Evolutionary conservation across 2,113 vertebrate genomes (phyloP).

Genomic region (Proteles cristata): DNA sequence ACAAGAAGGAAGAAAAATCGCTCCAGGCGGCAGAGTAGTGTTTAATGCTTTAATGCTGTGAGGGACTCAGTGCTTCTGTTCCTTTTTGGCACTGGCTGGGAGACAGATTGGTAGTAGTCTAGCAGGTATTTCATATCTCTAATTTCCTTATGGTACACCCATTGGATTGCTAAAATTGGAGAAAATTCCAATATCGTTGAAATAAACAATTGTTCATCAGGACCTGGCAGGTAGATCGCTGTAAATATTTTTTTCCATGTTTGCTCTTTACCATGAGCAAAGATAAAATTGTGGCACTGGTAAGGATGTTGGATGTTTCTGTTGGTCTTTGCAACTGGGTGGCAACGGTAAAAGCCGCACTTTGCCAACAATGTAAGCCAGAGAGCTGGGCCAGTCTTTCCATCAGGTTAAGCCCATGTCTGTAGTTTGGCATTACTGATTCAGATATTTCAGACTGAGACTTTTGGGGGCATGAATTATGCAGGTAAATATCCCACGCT

Average conservation of each 20-base stretch:
- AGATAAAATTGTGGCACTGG: neutral
- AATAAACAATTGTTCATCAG: slow-evolving; percentile 47
- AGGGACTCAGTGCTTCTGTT: slow-evolving; percentile 45
- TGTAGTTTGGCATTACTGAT: slow-evolving; percentile 21
- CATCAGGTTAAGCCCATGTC: slow-evolving; percentile 29
- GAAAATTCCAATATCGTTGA: slow-evolving; percentile 46
- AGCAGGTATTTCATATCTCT: slow-evolving; percentile 69
- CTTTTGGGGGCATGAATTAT: slow-evolving; percentile 5
- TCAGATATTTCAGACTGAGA: slow-evolving; percentile 43
- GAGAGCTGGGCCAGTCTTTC: slow-evolving; percentile 2
- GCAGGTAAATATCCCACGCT: neutral
- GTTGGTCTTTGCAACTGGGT: slow-evolving; percentile 10
- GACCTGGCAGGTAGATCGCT: neutral
- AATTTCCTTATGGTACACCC: slow-evolving; percentile 48
- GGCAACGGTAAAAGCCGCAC: neutral
- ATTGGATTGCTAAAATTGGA: slow-evolving; percentile 52
- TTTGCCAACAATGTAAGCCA: slow-evolving; percentile 27
- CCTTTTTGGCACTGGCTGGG: slow-evolving; percentile 33
- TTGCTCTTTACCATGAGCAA: neutral
- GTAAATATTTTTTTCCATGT: slow-evolving; percentile 40
- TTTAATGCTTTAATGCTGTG: slow-evolving; percentile 38
- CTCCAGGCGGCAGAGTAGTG: neutral
- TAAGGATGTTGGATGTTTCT: slow-evolving; percentile 25
- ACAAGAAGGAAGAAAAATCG: slow-evolving; percentile 50
- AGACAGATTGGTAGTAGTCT: slow-evolving; percentile 63